phyloP scores from a whole-genome alignment of 2,888 invertebrate species.

The Enchytraeus crypticus region DNA sequence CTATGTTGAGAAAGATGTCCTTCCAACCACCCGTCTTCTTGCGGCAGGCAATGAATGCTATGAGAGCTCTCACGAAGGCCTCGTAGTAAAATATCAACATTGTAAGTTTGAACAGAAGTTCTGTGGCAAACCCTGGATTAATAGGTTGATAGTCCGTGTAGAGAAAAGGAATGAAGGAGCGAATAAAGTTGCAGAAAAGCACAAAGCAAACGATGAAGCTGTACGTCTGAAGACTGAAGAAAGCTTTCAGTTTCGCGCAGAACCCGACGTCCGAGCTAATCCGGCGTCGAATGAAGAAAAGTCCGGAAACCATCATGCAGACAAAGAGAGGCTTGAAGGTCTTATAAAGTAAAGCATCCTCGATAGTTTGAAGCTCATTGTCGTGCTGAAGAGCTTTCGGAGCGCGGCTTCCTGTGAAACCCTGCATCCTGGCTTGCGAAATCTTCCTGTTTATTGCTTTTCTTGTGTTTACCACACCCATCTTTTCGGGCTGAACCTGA shows the following conservation, averaged over 20 bases:
- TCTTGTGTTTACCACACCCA: background rate
- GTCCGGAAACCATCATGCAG: constrained; percentile 19
- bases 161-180: constrained; percentile 19
- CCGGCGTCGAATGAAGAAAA: constrained; percentile 18
- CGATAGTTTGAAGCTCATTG: constrained; percentile 18
- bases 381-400: constrained; percentile 4
- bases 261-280: background rate
- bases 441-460: background rate
- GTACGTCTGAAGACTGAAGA: constrained; percentile 12
- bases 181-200: constrained; percentile 19
- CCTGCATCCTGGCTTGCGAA: background rate
- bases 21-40: constrained; percentile 6
- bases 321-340: constrained; percentile 11
- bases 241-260: background rate
- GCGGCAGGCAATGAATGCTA: constrained; percentile 11
- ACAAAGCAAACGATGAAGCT: constrained; percentile 7
- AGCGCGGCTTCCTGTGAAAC: background rate
- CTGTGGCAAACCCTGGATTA: constrained; percentile 17
- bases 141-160: background rate
- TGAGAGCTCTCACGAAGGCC: constrained; percentile 7
- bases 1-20: constrained; percentile 17
- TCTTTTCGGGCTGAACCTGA: background rate
- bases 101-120: constrained; percentile 30
- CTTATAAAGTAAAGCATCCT: constrained; percentile 15
- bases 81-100: constrained; percentile 26